Conservation (phyloP, 2,888 invertebrate genomes). For the Eilema griseolum region DNA sequence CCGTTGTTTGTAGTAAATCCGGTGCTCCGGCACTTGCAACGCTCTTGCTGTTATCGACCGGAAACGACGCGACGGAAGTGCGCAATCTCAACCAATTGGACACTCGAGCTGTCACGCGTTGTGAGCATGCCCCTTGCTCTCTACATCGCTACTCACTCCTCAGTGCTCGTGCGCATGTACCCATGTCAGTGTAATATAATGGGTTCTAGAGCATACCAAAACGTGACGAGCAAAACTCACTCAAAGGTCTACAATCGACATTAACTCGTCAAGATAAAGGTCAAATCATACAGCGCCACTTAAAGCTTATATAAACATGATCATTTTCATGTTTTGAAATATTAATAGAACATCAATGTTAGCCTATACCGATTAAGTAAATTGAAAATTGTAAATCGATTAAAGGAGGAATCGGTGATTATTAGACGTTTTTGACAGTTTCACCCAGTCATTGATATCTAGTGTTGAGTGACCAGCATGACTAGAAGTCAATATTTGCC, state of each 20-base stretch:
- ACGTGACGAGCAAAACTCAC: no score
- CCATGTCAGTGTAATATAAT: constrained; percentile 13
- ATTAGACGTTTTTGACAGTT: background rate
- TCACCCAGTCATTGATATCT: background rate
- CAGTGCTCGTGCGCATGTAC: constrained; percentile 50
- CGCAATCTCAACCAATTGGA: constrained; percentile 87
- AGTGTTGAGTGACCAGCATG: no score
- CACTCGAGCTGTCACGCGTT: constrained; percentile 78
- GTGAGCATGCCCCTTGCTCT: constrained; percentile 76
- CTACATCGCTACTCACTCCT: constrained; percentile 47
- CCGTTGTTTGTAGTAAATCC: constrained; percentile 72
- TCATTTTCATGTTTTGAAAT: background rate
- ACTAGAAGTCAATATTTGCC: no score
- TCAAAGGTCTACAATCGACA: background rate
- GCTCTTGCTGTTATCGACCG: constrained; percentile 83
- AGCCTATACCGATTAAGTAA: no score
- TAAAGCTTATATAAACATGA: background rate
- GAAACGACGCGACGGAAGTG: constrained; percentile 82
- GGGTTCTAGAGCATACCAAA: constrained; percentile 1
- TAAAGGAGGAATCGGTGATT: background rate
- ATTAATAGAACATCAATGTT: background rate
- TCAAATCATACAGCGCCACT: background rate
- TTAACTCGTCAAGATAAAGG: background rate
- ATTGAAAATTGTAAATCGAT: no score
- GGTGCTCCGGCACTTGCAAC: constrained; percentile 60